Base-by-base conservation (phyloP, 2,113 vertebrate genomes). In the Chaetura pelagica region DNA sequence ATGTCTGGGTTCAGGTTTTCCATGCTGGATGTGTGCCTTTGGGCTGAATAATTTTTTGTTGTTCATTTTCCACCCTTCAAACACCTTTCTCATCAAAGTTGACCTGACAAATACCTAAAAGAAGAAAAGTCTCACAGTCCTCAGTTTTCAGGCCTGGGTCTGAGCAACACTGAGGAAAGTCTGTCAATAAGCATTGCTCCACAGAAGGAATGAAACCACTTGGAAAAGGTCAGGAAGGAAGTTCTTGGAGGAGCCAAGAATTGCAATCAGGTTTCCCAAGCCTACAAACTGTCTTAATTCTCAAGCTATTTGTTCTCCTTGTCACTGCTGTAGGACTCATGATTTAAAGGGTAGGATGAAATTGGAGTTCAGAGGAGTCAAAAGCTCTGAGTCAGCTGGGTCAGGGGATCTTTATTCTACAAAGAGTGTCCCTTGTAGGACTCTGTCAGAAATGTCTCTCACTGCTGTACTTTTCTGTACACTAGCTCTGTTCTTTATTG, bases 201-300 rank as follows among this genome's bases (percentile, higher is more conserved):
- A 85, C 58, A 91, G 81, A 75, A 93, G 44, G n/a, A 89, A 75
- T 78, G 34, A 84, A 87, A 87, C 23, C 74, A 61, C 57, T 94
- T 40, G 34, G 57, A 94, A 96, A 89, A 93, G 1, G 1, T 59
- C 77, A 90, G 55, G 76, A 88, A 94, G 38, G 68, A 91, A 87
- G 73, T 59, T 68, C 29, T 82, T 82, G n/a, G 21, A 59, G 27
- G 30, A 96, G 90, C 81, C 74, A 91, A 95, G 66, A 91, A 91
- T 58, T 2, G 2, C 78, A 78, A 75, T 55, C 57, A 75, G 34
- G 4, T 84, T 94, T 93, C 74, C 35, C 48, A 68, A 82, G 44
- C 38, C 73, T 66, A 62, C 1, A 0, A 86, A 71, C 29, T 74
- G 63, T 83, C 38, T 82, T 89, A 84, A 75, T 46, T 57, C 32